Evolutionary conservation across 1,140 invertebrate species (phyloP).

Genomic region (Hormaphis cornu): DNA sequence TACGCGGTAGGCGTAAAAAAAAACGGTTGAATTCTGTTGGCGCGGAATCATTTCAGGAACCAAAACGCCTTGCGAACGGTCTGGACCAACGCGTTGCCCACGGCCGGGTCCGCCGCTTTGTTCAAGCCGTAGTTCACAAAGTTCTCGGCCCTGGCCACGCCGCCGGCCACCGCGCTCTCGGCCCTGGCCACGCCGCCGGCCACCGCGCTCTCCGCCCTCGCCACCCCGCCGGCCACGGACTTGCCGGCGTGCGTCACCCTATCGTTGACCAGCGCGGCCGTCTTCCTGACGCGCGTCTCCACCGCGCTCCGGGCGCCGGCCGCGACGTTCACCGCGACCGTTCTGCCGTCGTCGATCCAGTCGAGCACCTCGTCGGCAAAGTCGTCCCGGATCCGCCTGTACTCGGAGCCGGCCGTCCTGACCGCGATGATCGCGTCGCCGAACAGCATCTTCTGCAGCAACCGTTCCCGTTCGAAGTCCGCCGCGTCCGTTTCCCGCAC

Average conservation of each 20-base stretch:
- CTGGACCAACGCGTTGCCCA: not conserved
- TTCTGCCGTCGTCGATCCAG: not conserved
- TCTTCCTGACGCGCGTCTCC: not conserved
- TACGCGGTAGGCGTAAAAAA: too few species aligned
- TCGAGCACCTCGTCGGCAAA: not conserved
- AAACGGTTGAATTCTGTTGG: too few species aligned
- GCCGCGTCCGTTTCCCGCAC: not conserved
- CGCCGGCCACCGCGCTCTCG: not conserved
- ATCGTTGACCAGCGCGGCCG: not conserved
- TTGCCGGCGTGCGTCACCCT: not conserved
- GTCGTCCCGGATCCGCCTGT: not conserved
- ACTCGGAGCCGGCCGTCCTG: not conserved
- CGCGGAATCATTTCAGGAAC: too few species aligned
- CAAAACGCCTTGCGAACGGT: not conserved
- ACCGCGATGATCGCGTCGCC: not conserved
- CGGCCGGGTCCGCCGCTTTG: not conserved
- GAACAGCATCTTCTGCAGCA: not conserved
- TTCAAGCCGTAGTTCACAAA: not conserved
- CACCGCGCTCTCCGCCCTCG: not conserved
- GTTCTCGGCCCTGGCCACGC: not conserved
- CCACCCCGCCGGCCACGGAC: not conserved
- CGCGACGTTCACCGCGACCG: too few species aligned
- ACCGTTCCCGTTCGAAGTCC: not conserved
- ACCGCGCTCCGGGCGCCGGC: not conserved
- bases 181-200: not conserved